phyloP scores from a whole-genome alignment of 2,888 invertebrate species.

The Nasonovia ribisnigri region DNA sequence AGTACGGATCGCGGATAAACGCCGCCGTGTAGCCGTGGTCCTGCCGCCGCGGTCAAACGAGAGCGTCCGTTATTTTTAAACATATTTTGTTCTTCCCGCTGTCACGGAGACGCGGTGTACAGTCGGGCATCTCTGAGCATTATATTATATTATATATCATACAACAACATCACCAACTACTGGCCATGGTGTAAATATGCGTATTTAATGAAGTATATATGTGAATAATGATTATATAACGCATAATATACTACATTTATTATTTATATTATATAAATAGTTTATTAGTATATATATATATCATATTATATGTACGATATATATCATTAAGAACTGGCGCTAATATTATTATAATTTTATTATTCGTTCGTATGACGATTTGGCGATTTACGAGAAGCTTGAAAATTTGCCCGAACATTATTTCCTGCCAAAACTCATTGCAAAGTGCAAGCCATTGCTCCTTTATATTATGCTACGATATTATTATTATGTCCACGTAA shows the following conservation, averaged over 20 bases:
- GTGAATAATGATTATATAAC: not conserved
- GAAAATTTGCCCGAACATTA: conserved; percentile 39
- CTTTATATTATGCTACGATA: not conserved
- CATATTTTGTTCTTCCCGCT: not conserved
- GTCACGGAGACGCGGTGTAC: not conserved
- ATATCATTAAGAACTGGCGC: not conserved
- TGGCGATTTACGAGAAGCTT: conserved; percentile 1
- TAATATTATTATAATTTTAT: not conserved
- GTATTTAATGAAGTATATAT: not conserved
- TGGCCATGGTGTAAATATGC: not conserved
- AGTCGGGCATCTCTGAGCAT: not conserved
- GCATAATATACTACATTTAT: not conserved
- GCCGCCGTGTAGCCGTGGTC: not conserved
- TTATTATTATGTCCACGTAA: not conserved
- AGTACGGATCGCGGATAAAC: not conserved
- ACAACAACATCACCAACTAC: not conserved
- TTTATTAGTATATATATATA: not conserved
- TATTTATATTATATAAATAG: not conserved
- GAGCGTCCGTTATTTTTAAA: conserved; percentile 10
- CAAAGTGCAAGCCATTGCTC: not conserved
- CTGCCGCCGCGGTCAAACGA: not conserved
- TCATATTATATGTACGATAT: not conserved
- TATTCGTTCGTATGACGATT: not conserved
- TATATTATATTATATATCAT: not conserved
- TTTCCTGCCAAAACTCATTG: conserved; percentile 36